These are phyloP conservation scores for Bedellia somnulentella DNA, from an alignment of 2,888 invertebrate species.

Conservation along the genomic window DNA sequence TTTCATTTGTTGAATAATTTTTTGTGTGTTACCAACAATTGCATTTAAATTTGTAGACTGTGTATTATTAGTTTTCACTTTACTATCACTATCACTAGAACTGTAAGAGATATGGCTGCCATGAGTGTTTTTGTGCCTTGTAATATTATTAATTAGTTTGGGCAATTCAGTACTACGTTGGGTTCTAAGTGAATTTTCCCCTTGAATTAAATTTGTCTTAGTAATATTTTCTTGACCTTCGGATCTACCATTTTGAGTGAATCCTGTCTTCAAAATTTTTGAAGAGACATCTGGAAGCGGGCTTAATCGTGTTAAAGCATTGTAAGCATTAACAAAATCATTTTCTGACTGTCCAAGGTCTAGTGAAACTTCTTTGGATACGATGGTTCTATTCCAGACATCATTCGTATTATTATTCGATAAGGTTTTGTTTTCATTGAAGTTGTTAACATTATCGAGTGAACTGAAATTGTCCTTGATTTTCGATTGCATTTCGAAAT, in stretches of 20 bases:
- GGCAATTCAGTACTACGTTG: neutral
- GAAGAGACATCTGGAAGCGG: constrained; percentile 45
- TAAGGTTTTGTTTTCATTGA: neutral
- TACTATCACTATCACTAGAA: neutral
- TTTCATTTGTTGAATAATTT: constrained; percentile 66
- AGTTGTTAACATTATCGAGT: neutral
- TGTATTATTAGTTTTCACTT: neutral
- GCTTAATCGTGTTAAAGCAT: constrained; percentile 39
- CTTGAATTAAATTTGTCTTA: neutral
- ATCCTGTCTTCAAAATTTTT: constrained; percentile 14
- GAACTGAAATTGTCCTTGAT: no score
- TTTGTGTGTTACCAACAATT: constrained; percentile 63
- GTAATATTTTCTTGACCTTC: neutral
- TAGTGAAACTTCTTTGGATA: no score
- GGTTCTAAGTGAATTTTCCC: neutral
- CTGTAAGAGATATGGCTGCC: neutral
- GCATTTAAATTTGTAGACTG: constrained; percentile 38
- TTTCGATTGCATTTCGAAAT: no score
- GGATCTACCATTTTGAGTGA: neutral
- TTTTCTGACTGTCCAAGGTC: constrained; percentile 46
- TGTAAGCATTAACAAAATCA: constrained; percentile 51
- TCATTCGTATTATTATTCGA: neutral
- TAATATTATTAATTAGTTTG: neutral
- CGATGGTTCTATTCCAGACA: no score
- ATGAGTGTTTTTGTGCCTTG: neutral